Evolutionary conservation across 2,797 vertebrate species (phyloP), one percentile per base, ranked within the genome.

Genomic region (Arnoldichthys spilopterus): DNA sequence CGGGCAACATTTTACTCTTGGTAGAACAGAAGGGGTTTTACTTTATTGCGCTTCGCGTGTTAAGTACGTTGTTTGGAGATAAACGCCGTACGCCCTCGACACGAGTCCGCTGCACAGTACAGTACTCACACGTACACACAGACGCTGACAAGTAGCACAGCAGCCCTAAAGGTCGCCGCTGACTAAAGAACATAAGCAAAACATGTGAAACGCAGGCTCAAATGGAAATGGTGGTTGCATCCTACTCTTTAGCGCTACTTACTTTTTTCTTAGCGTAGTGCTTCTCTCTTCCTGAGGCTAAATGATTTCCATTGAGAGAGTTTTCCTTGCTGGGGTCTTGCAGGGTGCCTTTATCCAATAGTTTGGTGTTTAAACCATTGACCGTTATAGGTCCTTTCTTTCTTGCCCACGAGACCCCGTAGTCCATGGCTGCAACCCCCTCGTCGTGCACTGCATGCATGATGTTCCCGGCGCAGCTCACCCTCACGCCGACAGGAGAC

Each of bases 251-350:
- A n/a, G n/a, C n/a, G n/a, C 24, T 13, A 88, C 92, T 92, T 91
- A 95, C 94, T 90, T 94, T 94, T 74, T 90, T 92, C 84, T 72
- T 47, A 82, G 89, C 89, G 85, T 88, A 82, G 82, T 88, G 82
- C 80, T 88, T 83, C 66, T 87, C 91, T 71, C 80, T 90, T 32
- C 76, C 84, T 43, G 87, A 74, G 59, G 84, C 82, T 56, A 80
- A 75, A 61, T 87, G 85, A 77, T 78, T 91, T 79, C 87, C 88
- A 78, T 85, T 89, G 2, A 80, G n/a, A 68, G 85, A 82, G 49
- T 37, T 77, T 62, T 85, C 85, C 67, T 90, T 88, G 73, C 81
- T 75, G 74, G 80, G 86, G 54, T 77, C 89, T 78, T 68, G 82
- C 66, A 77, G 72, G 0, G 85, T 82, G 54, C 86, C 85, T 12